A percentile compares a stretch with the other conserved stretches of the same genome.
Evolutionary conservation across 2,888 invertebrate species (phyloP).

Genomic region (Drosophila testacea): DNA sequence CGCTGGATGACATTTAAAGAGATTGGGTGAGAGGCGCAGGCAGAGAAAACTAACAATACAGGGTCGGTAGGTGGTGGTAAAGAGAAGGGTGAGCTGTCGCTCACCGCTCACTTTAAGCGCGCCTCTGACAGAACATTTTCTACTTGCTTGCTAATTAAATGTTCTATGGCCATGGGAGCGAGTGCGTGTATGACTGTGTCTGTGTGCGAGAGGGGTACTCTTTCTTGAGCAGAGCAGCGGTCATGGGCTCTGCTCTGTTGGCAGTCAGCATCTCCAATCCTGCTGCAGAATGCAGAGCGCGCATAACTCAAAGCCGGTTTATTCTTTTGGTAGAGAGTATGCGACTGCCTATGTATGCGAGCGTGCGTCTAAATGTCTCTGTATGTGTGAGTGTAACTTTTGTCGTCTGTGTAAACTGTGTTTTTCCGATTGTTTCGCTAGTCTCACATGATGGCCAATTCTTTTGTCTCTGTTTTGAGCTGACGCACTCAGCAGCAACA

Average conservation of each 20-base stretch:
- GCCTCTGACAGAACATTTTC: constrained; percentile 51
- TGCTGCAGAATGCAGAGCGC: constrained; percentile 79
- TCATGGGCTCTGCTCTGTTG: constrained; percentile 55
- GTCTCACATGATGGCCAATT: constrained; percentile 58
- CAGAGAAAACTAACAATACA: constrained; percentile 22
- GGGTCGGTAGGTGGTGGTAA: constrained; percentile 17
- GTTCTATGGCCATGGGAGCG: constrained; percentile 37
- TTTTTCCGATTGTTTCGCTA: constrained; percentile 57
- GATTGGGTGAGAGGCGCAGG: constrained; percentile 58
- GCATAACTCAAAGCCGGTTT: constrained; percentile 76
- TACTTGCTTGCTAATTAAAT: constrained; percentile 68
- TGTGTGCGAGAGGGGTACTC: constrained; percentile 52
- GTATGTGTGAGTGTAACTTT: constrained; percentile 43
- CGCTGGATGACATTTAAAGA: constrained; percentile 72
- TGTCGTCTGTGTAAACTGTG: constrained; percentile 33
- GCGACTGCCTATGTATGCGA: constrained; percentile 25
- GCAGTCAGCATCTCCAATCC: constrained; percentile 70
- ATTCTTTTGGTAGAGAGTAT: constrained; percentile 47
- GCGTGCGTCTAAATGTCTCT: constrained; percentile 24
- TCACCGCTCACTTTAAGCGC: constrained; percentile 55
- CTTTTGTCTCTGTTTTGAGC: constrained; percentile 66
- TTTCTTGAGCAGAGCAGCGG: constrained; percentile 52
- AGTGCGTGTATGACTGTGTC: constrained; percentile 18
- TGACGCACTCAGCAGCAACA: constrained; percentile 39
- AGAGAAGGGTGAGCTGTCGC: constrained; percentile 45